Percentiles rank a stretch among this genome's conserved stretches.
These are phyloP conservation scores for Actinemys pallida DNA, from an alignment of 2,113 vertebrate genomes.

Conservation along the genomic window DNA sequence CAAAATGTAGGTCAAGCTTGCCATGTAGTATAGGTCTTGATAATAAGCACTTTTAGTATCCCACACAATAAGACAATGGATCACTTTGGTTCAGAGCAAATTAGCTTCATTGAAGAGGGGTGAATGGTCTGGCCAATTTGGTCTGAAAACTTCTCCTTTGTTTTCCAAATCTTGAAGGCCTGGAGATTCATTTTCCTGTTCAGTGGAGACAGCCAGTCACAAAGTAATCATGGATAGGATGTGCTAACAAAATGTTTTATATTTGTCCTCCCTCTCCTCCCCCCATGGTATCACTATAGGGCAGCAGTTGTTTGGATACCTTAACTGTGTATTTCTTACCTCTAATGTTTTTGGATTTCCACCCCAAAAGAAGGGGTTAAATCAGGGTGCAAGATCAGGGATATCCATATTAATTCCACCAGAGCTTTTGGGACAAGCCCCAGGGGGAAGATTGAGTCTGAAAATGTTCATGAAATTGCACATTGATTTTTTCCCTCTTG, in stretches of 20 bases:
- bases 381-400: background rate
- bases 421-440: background rate
- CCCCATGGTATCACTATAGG: background rate
- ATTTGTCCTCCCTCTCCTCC: background rate
- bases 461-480: background rate
- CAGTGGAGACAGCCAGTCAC: background rate
- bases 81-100: background rate
- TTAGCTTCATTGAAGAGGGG: background rate
- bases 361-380: background rate
- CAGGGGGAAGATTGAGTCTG: background rate
- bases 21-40: background rate
- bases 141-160: background rate
- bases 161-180: background rate
- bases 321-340: background rate
- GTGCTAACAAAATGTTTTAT: background rate
- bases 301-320: background rate
- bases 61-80: background rate
- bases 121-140: background rate
- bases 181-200: background rate
- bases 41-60: background rate
- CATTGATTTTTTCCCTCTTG: background rate
- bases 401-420: background rate
- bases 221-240: background rate
- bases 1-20: background rate
- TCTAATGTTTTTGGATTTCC: background rate